Evolutionary conservation across 2,797 vertebrate genomes (phyloP).

Genomic region (Limosa lapponica): DNA sequence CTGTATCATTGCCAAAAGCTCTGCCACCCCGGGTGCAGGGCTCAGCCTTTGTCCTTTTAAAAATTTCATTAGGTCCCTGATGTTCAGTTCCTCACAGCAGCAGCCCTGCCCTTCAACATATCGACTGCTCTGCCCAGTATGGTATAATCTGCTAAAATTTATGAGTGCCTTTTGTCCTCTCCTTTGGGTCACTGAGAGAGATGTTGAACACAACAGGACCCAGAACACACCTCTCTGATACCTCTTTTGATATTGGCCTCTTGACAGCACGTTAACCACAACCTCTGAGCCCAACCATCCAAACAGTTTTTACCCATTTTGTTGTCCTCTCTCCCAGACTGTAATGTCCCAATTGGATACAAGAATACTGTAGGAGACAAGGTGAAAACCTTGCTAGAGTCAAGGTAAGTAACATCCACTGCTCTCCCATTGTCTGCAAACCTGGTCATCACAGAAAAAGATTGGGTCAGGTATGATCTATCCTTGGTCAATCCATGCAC

Average conservation of each 20-base stretch:
- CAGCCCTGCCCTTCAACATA: background rate
- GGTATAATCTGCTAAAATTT: background rate
- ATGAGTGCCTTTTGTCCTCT: background rate
- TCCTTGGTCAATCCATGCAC: background rate
- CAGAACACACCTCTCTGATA: background rate
- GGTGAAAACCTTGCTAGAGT: background rate
- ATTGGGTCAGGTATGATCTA: background rate
- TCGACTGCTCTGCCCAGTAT: fast-evolving
- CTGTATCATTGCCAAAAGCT: background rate
- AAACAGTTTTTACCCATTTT: background rate
- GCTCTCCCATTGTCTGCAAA: background rate
- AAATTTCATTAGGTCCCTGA: background rate
- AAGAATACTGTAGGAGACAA: background rate
- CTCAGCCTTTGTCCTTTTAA: background rate
- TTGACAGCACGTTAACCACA: background rate
- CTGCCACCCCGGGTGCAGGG: background rate
- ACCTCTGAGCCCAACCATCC: background rate
- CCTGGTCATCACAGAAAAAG: background rate
- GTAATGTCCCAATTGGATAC: background rate
- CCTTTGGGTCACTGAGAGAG: background rate
- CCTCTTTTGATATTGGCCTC: background rate
- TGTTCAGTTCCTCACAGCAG: background rate
- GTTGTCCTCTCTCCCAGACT: background rate
- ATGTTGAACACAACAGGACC: background rate
- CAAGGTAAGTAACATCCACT: background rate